Conservation (phyloP, 2,888 invertebrate species). For the Andrena minutula region DNA sequence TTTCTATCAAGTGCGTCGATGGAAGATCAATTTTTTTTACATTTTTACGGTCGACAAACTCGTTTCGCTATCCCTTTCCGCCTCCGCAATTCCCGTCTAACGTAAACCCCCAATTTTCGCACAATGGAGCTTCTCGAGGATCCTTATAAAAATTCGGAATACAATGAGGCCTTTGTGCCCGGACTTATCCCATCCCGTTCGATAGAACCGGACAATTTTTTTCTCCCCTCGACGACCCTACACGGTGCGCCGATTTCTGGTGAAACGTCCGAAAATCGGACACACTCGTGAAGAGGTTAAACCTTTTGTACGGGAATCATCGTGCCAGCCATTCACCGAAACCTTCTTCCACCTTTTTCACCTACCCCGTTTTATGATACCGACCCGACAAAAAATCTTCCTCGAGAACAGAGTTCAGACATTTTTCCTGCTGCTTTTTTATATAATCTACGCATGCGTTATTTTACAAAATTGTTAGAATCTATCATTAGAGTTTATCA, state of each 20-base stretch:
- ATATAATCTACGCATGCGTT: not conserved
- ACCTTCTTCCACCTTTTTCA: constrained; percentile 43
- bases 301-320: constrained; percentile 60
- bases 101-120: constrained; percentile 80
- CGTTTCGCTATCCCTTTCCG: constrained; percentile 80
- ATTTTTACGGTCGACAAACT: constrained; percentile 76
- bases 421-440: not conserved
- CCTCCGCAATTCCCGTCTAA: constrained; percentile 75
- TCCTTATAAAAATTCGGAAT: constrained; percentile 80
- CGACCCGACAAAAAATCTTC: constrained; percentile 9
- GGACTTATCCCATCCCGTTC: constrained; percentile 79
- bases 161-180: constrained; percentile 80
- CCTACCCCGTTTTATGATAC: constrained; percentile 31
- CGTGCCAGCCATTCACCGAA: constrained; percentile 48
- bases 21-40: constrained; percentile 72
- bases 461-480: not conserved
- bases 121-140: constrained; percentile 79
- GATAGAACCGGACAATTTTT: constrained; percentile 76
- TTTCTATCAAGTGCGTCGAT: constrained; percentile 5
- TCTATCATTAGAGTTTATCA: no score
- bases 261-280: constrained; percentile 69
- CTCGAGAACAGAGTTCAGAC: not conserved
- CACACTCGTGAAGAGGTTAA: constrained; percentile 69
- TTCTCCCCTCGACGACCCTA: constrained; percentile 28
- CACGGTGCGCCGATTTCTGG: constrained; percentile 63